phyloP scores from a whole-genome alignment of 2,113 vertebrate genomes.

The Cyprinodon variegatus region DNA sequence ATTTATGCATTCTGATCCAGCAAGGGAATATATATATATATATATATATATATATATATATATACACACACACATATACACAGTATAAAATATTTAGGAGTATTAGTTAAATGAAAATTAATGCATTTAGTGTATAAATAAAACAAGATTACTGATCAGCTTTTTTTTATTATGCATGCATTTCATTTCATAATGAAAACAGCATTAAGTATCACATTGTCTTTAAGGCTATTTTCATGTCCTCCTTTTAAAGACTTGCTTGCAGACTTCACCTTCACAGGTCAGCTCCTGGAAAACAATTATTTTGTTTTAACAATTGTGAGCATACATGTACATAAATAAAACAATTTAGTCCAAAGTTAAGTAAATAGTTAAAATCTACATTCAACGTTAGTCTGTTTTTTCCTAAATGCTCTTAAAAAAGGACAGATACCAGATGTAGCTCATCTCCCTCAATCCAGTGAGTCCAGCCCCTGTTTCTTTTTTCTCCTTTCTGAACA shows the following conservation, averaged over 20 bases:
- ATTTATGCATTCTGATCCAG: background rate
- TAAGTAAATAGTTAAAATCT: background rate
- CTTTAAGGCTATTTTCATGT: slow-evolving; percentile 24
- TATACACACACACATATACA: background rate
- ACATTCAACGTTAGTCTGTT: background rate
- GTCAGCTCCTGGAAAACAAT: slow-evolving; percentile 81
- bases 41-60: too few relatives aligned
- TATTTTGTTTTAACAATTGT: too few relatives aligned
- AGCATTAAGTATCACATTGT: too few relatives aligned
- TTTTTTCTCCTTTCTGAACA: slow-evolving; percentile 88
- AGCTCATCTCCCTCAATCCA: slow-evolving; percentile 88
- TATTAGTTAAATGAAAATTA: too few relatives aligned
- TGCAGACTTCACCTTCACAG: slow-evolving; percentile 87
- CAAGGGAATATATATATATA: background rate
- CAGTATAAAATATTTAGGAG: background rate
- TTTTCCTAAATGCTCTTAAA: background rate
- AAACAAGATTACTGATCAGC: background rate
- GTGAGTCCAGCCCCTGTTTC: slow-evolving; percentile 87
- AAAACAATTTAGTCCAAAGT: background rate
- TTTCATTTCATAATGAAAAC: background rate
- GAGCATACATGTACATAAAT: background rate
- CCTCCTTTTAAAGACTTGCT: slow-evolving; percentile 83
- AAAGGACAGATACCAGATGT: slow-evolving; percentile 80
- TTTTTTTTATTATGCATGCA: background rate
- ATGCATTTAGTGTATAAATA: too few relatives aligned